Evolutionary conservation across 1,140 invertebrate genomes (phyloP), one percentile per base, ranked within the genome.

Genomic region (Drosophila hydei): DNA sequence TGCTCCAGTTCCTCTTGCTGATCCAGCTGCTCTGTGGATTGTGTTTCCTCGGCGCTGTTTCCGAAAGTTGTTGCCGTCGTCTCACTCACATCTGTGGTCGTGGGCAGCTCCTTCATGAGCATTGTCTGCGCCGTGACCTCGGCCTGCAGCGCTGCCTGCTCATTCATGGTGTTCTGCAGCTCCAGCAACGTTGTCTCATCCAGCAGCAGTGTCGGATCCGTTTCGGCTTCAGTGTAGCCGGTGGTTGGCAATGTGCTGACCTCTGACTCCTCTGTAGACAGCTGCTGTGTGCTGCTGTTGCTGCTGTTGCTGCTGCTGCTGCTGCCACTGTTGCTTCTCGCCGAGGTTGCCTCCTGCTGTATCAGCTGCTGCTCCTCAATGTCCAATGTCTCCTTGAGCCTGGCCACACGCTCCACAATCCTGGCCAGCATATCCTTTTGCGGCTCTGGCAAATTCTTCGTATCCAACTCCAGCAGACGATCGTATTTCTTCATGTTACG

Each of bases 391-490:
- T 91, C 90, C 55, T 91, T 91, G 0, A 91, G 64, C 0, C 91
- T 62, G 1, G 91, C 91, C 58, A 91, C 91, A 30, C 91, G 77
- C 60, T 91, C 91, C 21, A 91, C 91, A 30, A 91, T 91, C 3
- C 90, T 65, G 36, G 91, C 91, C 63, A 91, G 61, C 85, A 91
- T 90, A 56, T 91, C 88, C 89, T 91, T 91, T 52, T 91, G 91
- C 43, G 79, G 85, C 60, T 91, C 90, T 3, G 91, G 88, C 52
- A 91, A 40, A 58, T 91, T 91, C 64, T 89, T 90, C 0, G 91
- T 91, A 52, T 91, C 91, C 40, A 91, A 36, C 56, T 91, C 79
- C 1, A 91, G 45, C 8, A 91, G 33, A 0, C 89, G 80, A 70
- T 91, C 90, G 33, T 91, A 91, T 72, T 91, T 91, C 11, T 90